These are phyloP conservation scores for Argynnis bischoffii DNA, from an alignment of 2,888 invertebrate genomes.

Conservation along the genomic window DNA sequence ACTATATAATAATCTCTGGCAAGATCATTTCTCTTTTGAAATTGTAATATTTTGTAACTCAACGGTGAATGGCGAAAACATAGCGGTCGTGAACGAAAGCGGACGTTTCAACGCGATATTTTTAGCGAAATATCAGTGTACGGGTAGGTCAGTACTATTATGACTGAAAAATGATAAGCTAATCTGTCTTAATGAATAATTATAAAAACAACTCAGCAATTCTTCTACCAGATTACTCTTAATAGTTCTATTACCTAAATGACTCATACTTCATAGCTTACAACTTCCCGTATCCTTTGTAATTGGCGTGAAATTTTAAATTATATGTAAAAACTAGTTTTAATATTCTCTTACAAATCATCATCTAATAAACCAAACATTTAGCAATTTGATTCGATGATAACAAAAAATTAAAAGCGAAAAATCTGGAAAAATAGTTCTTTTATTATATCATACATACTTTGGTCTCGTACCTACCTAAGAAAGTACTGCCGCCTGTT, in stretches of 20 bases:
- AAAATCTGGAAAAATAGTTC: too few species aligned
- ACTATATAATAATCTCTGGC: not conserved
- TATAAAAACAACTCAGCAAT: conserved; percentile 35
- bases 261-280: not conserved
- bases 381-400: too few species aligned
- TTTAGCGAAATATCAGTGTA: conserved; percentile 70
- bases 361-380: too few species aligned
- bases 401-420: too few species aligned
- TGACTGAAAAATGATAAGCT: conserved; percentile 55
- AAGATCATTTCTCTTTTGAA: not conserved
- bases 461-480: too few species aligned
- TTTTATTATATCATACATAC: too few species aligned
- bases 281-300: not conserved
- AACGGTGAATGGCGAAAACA: conserved; percentile 34
- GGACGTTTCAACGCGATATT: conserved; percentile 66
- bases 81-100: conserved; percentile 69
- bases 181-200: conserved; percentile 40
- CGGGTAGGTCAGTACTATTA: conserved; percentile 77
- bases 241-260: not conserved
- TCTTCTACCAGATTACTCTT: conserved; percentile 15
- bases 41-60: conserved; percentile 8
- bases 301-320: not conserved
- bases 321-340: too few species aligned
- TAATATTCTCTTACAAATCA: too few species aligned
- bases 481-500: too few species aligned